Base-by-base conservation (phyloP, 1,140 invertebrate species). In the Lordiphosa mommai region DNA sequence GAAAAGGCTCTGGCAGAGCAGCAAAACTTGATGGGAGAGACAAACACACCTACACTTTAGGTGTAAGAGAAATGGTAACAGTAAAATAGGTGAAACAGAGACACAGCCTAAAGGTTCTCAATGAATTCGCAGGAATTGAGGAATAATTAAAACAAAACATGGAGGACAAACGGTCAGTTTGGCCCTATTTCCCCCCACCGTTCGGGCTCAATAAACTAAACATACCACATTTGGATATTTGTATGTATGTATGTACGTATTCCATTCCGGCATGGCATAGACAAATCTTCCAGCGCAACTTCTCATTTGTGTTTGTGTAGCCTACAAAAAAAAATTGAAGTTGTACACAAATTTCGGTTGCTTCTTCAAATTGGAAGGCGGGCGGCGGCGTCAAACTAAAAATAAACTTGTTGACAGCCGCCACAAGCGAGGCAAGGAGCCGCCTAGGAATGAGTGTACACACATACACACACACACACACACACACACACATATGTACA, bases 341-440 rank as follows among this genome's bases (percentile, higher is more conserved):
- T 43, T 43, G 40, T 43, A 41, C 23, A 43, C 40, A 43, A 43
- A 43, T 43, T 43, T 43, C 10, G 14, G 46, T 13, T 32, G 43
- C 5, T 47, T 46, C 10, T 32, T 58, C 53, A 20, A 20, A n/a
- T 16, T 20, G 38, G 17, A 23, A 23, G 37, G 37, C 37, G 17
- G 37, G 16, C 17, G 38, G 38, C 38, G 40, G 27, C 20, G 20
- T 10, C 40, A 46, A 34, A 66, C 76, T 82, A 82, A 70, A 79
- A 82, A 82, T 79, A 79, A 76, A 79, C 74, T 82, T 79, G 74
- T 79, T 79, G 74, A 79, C 79, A 79, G 79, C 72, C 57, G 79
- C 72, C 57, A 67, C 65, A 60, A 70, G 58, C 58, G 55, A 53
- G 63, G 38, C 27, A 38, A 64, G 49, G 32, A 30, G 16, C 38